Percentiles rank a stretch among this genome's conserved stretches.
phyloP scores from a whole-genome alignment of 2,113 vertebrate genomes.

The Calypte anna region DNA sequence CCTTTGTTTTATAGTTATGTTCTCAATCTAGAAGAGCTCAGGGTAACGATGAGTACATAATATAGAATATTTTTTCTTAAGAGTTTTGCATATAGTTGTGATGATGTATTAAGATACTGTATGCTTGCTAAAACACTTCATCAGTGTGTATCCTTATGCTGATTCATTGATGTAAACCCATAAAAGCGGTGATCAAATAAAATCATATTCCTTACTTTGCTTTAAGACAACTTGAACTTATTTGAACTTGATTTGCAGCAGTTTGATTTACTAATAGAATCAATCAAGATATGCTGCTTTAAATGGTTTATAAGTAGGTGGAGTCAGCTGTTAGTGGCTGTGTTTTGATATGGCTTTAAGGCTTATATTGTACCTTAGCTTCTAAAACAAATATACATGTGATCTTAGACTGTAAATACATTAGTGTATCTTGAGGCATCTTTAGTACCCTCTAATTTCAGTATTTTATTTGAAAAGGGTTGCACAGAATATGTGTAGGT shows the following conservation, averaged over 20 bases:
- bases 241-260: neutral
- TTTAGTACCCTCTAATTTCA: neutral
- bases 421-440: neutral
- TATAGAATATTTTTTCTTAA: neutral
- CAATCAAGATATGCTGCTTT: neutral
- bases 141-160: neutral
- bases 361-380: neutral
- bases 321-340: neutral
- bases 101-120: neutral
- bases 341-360: neutral
- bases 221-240: neutral
- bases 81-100: neutral
- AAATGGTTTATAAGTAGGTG: neutral
- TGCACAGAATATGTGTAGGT: neutral
- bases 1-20: neutral
- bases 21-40: neutral
- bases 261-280: neutral
- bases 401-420: neutral
- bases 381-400: neutral
- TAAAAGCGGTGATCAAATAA: neutral
- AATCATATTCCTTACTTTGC: neutral
- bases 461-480: neutral
- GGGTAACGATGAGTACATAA: neutral
- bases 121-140: accelerated
- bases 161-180: neutral